Conservation (phyloP, 2,888 invertebrate species). For the Drosophila quinaria region DNA sequence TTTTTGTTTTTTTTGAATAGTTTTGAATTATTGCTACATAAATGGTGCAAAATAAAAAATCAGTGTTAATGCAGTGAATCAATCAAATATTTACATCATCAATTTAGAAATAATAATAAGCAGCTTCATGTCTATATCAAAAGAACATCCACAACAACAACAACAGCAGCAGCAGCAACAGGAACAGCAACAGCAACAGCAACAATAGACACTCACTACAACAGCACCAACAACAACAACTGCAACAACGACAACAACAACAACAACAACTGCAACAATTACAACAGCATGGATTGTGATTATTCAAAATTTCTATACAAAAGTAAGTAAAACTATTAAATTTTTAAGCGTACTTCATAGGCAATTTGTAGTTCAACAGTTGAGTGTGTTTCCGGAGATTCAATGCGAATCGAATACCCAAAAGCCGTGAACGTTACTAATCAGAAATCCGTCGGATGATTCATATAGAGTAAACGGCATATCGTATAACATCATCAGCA, state of each 20-base stretch:
- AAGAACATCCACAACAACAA: constrained; percentile 22
- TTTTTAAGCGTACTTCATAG: not conserved
- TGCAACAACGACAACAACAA: constrained; percentile 4
- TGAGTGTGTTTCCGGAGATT: not conserved
- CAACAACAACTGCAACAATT: not conserved
- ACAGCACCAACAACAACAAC: constrained; percentile 7
- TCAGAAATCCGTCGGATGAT: constrained; percentile 53
- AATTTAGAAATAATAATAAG: constrained; percentile 15
- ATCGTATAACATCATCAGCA: constrained; percentile 54
- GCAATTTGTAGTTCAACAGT: not conserved
- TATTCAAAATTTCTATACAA: constrained; percentile 74
- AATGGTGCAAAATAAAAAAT: constrained; percentile 19
- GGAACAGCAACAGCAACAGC: constrained; percentile 15
- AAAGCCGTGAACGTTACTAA: constrained; percentile 26
- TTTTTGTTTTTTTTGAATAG: constrained; percentile 4
- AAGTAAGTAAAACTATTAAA: constrained; percentile 61
- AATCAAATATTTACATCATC: constrained; percentile 42
- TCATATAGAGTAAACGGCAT: constrained; percentile 28
- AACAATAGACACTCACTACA: constrained; percentile 19
- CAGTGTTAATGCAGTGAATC: constrained; percentile 45
- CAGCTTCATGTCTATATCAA: constrained; percentile 44
- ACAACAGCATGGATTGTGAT: constrained; percentile 69
- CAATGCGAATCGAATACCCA: not conserved
- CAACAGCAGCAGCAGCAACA: constrained; percentile 8
- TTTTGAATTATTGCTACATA: constrained; percentile 42